Percentiles rank a stretch among this genome's conserved stretches.
Conservation (phyloP, 2,113 vertebrate genomes). For the Acanthochromis polyacanthus region DNA sequence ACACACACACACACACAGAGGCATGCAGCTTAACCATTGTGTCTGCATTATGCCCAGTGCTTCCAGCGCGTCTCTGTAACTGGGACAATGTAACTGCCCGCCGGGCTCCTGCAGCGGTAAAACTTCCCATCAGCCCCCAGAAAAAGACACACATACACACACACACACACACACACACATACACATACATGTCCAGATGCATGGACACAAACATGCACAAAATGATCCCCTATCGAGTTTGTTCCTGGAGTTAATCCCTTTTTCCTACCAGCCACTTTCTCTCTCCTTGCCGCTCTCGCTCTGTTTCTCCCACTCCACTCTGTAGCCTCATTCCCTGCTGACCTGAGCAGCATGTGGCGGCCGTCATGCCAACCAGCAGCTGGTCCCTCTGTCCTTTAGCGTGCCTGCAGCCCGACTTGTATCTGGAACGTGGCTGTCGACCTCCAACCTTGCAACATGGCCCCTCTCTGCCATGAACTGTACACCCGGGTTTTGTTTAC, state of each 20-base stretch:
- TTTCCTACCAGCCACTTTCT: conserved; percentile 35
- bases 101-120: conserved; percentile 58
- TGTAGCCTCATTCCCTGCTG: conserved; percentile 60
- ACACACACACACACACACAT: conserved; percentile 11
- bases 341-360: conserved; percentile 72
- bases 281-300: not conserved
- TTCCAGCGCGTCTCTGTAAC: conserved; percentile 66
- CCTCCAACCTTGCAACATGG: conserved; percentile 60
- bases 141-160: conserved; percentile 1
- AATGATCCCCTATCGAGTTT: conserved; percentile 64
- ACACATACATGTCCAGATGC: conserved; percentile 43
- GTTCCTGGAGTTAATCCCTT: conserved; percentile 76
- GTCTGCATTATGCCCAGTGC: conserved; percentile 64
- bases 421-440: conserved; percentile 53
- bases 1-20: conserved; percentile 25
- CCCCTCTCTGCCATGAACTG: conserved; percentile 33
- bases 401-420: conserved; percentile 46
- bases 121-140: conserved; percentile 48
- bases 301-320: conserved; percentile 31
- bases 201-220: conserved; percentile 36
- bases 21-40: conserved; percentile 61
- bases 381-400: conserved; percentile 62
- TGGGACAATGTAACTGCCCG: conserved; percentile 68
- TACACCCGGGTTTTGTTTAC: conserved; percentile 6
- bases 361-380: conserved; percentile 62